phyloP scores from a whole-genome alignment of 2,797 vertebrate genomes.

The Hydrophis major region DNA sequence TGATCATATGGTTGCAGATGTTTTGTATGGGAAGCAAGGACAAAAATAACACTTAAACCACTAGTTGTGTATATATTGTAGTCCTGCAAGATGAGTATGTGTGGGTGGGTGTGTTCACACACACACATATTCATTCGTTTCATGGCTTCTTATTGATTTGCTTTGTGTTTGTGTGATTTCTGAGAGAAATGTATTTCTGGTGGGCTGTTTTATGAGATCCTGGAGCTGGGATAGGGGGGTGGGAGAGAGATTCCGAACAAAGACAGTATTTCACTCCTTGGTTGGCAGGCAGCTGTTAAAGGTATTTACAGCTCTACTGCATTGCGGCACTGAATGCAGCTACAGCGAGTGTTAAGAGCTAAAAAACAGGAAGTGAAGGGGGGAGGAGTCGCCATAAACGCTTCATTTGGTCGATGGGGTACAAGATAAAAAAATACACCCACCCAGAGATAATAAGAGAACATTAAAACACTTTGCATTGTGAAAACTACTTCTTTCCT shows the following conservation, averaged over 20 bases:
- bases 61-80: background rate
- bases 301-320: constrained; percentile 97
- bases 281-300: constrained; percentile 99
- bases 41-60: background rate
- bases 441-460: constrained; percentile 20
- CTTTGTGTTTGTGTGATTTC: background rate
- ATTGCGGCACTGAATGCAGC: constrained; percentile 85
- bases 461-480: constrained; percentile 47
- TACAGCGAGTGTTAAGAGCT: constrained; percentile 65
- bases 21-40: background rate
- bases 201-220: constrained; percentile 72
- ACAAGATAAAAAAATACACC: constrained; percentile 18
- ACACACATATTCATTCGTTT: background rate
- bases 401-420: constrained; percentile 46
- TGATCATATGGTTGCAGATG: background rate
- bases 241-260: constrained; percentile 82
- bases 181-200: constrained; percentile 53
- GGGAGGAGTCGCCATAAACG: constrained; percentile 64
- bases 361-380: constrained; percentile 55
- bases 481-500: background rate
- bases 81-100: background rate
- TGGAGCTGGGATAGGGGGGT: constrained; percentile 64
- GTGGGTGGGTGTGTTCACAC: background rate
- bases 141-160: constrained; percentile 32
- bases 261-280: constrained; percentile 96